Evolutionary conservation across 2,888 invertebrate genomes (phyloP).

Genomic region (Agapostemon virescens): DNA sequence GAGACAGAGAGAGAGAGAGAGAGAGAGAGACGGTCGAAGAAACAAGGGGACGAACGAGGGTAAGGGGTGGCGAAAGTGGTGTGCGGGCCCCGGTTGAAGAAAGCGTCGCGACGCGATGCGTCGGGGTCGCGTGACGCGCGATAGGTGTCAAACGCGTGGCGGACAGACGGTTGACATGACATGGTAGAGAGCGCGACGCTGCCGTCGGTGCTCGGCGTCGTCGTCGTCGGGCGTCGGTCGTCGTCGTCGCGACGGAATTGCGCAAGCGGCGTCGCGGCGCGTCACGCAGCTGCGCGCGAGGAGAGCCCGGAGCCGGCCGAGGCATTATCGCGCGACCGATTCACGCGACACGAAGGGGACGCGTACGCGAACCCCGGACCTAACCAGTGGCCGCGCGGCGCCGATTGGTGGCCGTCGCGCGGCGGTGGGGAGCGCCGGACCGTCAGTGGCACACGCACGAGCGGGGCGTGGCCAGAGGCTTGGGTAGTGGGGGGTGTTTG

Average conservation of each 20-base stretch:
- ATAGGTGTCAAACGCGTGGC: constrained; percentile 74
- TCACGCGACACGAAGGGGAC: constrained; percentile 42
- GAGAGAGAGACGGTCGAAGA: background rate
- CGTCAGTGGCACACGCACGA: constrained; percentile 45
- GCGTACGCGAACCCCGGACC: background rate
- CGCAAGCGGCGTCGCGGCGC: constrained; percentile 55
- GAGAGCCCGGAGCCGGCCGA: constrained; percentile 16
- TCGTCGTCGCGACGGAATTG: constrained; percentile 48
- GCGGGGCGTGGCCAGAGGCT: constrained; percentile 55
- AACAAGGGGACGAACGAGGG: background rate
- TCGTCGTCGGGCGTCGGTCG: constrained; percentile 34
- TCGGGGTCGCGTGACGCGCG: constrained; percentile 31
- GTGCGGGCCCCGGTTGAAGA: background rate
- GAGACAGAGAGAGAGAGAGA: background rate
- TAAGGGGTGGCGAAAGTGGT: background rate
- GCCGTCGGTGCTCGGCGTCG: constrained; percentile 39
- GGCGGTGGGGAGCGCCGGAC: constrained; percentile 17
- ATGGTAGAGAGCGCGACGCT: constrained; percentile 61
- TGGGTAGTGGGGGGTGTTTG: constrained; percentile 75
- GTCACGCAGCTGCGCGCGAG: constrained; percentile 46
- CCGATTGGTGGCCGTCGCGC: constrained; percentile 47
- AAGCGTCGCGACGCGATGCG: constrained; percentile 15
- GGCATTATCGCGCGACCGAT: constrained; percentile 44
- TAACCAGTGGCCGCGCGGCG: background rate
- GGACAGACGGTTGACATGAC: constrained; percentile 75